Conservation (phyloP, 2,797 vertebrate genomes). For the Coilia nasus region DNA sequence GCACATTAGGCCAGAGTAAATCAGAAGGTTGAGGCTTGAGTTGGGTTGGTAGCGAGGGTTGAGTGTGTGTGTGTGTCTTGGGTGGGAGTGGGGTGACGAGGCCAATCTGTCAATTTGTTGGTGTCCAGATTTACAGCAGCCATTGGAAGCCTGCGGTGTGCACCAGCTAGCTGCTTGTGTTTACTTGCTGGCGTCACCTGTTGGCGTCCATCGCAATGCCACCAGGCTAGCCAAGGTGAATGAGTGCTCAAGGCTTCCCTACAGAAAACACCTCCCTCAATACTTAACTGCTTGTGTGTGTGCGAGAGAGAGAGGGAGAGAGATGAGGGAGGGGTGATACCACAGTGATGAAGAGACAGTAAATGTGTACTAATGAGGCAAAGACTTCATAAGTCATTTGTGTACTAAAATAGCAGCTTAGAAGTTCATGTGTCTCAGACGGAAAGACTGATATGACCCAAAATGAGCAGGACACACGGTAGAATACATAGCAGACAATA, state of each 20-base stretch:
- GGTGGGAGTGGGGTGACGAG: neutral
- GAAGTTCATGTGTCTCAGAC: neutral
- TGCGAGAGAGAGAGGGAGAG: neutral
- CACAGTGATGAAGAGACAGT: neutral
- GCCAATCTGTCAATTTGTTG: constrained; percentile 28
- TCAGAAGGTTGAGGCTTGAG: neutral
- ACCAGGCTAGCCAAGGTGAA: constrained; percentile 44
- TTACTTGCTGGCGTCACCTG: constrained; percentile 33
- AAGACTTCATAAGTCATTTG: neutral
- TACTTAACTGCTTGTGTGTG: constrained; percentile 2
- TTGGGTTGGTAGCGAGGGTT: neutral
- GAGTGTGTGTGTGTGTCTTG: constrained; percentile 5
- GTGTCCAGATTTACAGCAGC: constrained; percentile 49
- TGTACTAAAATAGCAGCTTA: neutral
- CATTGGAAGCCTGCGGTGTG: constrained; percentile 27
- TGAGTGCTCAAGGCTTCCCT: constrained; percentile 44
- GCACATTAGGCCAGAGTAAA: constrained; percentile 53
- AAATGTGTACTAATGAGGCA: constrained; percentile 33
- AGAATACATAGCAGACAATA: neutral
- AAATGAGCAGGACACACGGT: neutral
- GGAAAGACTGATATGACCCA: neutral
- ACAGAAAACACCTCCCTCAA: constrained; percentile 39
- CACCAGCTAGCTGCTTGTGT: constrained; percentile 28
- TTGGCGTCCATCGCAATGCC: constrained; percentile 31
- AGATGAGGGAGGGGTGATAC: neutral